phyloP scores from a whole-genome alignment of 2,113 vertebrate species.

The Himantopus leucocephalus region DNA sequence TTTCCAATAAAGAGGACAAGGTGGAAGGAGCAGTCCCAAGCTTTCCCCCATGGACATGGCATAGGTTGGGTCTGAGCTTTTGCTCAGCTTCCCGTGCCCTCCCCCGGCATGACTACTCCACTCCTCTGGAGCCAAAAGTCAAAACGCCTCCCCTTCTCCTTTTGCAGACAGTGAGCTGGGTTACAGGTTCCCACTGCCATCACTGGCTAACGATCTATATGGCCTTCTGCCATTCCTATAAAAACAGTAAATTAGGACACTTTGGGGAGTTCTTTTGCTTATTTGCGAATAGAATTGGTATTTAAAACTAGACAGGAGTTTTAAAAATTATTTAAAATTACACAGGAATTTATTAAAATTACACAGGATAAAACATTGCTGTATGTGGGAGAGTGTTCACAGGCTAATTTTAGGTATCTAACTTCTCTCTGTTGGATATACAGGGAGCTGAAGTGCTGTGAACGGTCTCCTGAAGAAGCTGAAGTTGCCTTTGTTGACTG shows the following conservation, averaged over 20 bases:
- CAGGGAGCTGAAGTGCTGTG: background rate
- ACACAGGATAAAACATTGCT: background rate
- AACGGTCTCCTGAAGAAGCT: background rate
- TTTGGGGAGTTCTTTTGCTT: background rate
- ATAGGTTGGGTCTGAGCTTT: background rate
- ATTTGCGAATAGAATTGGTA: background rate
- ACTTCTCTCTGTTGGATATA: background rate
- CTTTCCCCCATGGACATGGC: background rate
- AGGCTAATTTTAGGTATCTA: background rate
- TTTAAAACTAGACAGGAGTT: background rate
- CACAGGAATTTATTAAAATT: background rate
- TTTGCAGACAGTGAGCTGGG: background rate
- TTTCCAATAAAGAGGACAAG: background rate
- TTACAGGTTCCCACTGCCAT: background rate
- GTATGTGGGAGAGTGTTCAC: background rate
- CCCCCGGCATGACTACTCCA: background rate
- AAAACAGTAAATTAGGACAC: background rate
- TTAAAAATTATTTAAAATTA: background rate
- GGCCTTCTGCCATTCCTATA: background rate
- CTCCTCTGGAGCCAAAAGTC: background rate
- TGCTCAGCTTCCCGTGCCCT: background rate
- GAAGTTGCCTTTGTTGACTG: background rate
- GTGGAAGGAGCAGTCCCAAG: background rate
- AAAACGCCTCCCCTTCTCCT: background rate
- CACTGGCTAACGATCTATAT: background rate